Base-by-base conservation (phyloP, 2,888 invertebrate species). In the Sinhomidia bicolor region DNA sequence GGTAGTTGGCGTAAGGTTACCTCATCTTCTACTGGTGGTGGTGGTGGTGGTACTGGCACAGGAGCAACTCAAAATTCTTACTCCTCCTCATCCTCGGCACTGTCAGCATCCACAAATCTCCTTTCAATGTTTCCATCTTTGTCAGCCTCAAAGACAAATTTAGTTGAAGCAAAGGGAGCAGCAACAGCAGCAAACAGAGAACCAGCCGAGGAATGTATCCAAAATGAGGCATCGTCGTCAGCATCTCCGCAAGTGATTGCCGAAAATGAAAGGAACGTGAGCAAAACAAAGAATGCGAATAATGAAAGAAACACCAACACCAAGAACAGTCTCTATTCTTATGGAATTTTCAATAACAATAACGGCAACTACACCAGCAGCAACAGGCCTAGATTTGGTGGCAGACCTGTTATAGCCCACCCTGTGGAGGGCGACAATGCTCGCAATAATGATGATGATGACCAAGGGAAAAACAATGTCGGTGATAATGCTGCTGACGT, bases 211-310 rank as follows among this genome's bases (percentile, higher is more conserved):
- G 88, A 84, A 79, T 71, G 32, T 68, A 12, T 68, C 68, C 83
- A 83, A 83, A 88, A 65, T 32, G 83, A 71, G 79, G 20, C 84
- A 47, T 65, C 88, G 20, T 68, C 84, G 9, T 23, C n/a, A n/a
- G n/a, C 74, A 51, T 82, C 76, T 44, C 41, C 68, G 10, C 83
- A 88, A 88, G 78, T 71, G 12, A 84, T 79, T 88, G 84, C 71
- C 44, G 88, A 88, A 88, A 88, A 88, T 88, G 88, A 88, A 88
- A 88, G 88, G 88, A 88, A 84, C 60, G 84, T 71, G 84, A 79
- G 71, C 83, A 65, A 54, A 60, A 60, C 82, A 78, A 76, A 79
- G 44, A 79, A 80, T 51, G 68, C 32, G 12, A 82, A 62, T 62
- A 62, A 44, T 65, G 14, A 9, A 17, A 78, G 41, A n/a, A n/a